A percentile compares a stretch with the other conserved stretches of the same genome.
Evolutionary conservation across 64 coral and sea anemone species (phyloP).

Genomic region (Dendronephthya gigantea): DNA sequence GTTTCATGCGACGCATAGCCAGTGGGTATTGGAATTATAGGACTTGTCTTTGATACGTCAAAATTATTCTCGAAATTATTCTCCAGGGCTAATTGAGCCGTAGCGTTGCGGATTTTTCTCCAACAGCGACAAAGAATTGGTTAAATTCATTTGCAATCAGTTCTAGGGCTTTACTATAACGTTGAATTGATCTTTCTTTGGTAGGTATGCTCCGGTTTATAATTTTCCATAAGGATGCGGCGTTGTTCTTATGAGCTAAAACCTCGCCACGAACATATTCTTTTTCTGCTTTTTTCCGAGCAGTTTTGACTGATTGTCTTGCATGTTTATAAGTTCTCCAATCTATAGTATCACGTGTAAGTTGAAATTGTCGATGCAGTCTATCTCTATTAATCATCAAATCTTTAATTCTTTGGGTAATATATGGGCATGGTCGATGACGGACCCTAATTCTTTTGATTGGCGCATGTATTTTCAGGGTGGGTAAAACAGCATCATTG

Average conservation of each 20-base stretch:
- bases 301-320: not conserved
- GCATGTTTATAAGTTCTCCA: slow-evolving; percentile 8
- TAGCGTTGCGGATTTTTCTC: too few relatives aligned
- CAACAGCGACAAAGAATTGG: slow-evolving; percentile 1
- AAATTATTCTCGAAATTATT: too few relatives aligned
- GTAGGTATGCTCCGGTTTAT: slow-evolving; percentile 15
- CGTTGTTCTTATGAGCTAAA: not conserved
- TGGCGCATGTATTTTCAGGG: not conserved
- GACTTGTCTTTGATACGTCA: too few relatives aligned
- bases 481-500: slow-evolving; percentile 17
- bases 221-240: slow-evolving; percentile 26
- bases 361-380: slow-evolving; percentile 2
- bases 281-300: slow-evolving; percentile 4
- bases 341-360: not conserved
- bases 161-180: slow-evolving; percentile 7
- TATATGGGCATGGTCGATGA: slow-evolving; percentile 13
- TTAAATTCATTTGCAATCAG: not conserved
- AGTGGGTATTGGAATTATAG: too few relatives aligned
- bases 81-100: too few relatives aligned
- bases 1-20: too few relatives aligned
- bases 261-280: not conserved
- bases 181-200: not conserved
- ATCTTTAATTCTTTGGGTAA: not conserved
- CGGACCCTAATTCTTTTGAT: slow-evolving; percentile 7
- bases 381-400: slow-evolving; percentile 17